Base-by-base conservation (phyloP, 2,113 vertebrate species). In the Cavia aperea region DNA sequence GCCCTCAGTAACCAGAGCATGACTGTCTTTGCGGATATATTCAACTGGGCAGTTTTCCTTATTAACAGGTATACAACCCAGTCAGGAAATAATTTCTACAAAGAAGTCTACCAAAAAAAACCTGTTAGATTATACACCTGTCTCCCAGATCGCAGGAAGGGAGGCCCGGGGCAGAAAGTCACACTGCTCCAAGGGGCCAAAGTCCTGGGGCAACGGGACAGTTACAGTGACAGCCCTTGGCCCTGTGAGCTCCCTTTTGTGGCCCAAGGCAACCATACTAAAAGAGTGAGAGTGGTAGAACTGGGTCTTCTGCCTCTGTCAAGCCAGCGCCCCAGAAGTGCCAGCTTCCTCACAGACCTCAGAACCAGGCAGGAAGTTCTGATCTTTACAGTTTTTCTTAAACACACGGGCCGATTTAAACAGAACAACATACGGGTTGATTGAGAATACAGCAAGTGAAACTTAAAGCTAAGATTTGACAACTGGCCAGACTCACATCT, bases 391-490 rank as follows among this genome's bases (percentile, higher is more conserved):
- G 7, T 31, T 73, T 86, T 79, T 65, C 88, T 87, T 87, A 70
- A 86, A 66, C 23, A 73, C 63, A n/a, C 51, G 49, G 43, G 58
- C 77, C 66, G 29, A 86, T 81, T 60, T 92, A 43, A 85, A 63
- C 49, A 51, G 73, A 77, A 77, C 73, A 9, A 49, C 89, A 43
- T 77, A 31, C 51, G 84, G 81, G 65, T 43, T 92, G 70, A 60
- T 4, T 70, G 54, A 91, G 60, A 83, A 56, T 60, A 73, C 24
- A 92, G 33, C 33, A 81, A 92, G 86, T 31, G 78, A 72, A 46
- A 70, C 82, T 92, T 88, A 31, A 79, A 86, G 63, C 26, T 87
- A 63, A 83, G 91, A 75, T 73, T 31, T 60, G 79, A 88, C 90
- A 79, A 2, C 12, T 26, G 0, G 21, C 51, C 83, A 94, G 79